Evolutionary conservation across 2,113 vertebrate genomes (phyloP).

Genomic region (Silurus asotus): DNA sequence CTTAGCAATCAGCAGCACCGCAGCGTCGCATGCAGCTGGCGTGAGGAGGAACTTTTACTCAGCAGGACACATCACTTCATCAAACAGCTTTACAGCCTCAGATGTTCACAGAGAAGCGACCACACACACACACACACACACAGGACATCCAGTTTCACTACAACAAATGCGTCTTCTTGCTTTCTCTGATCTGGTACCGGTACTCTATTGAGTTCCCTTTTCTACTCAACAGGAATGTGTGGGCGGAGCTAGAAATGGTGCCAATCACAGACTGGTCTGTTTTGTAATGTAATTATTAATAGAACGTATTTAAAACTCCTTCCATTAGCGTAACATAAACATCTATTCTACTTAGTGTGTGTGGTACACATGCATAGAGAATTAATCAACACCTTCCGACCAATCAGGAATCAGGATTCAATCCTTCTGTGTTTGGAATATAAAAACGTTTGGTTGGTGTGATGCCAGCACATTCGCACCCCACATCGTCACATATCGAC

Average conservation of each 20-base stretch:
- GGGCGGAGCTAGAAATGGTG: constrained; percentile 4
- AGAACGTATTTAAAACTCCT: no score
- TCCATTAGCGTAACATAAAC: no score
- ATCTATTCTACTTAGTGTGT: no score
- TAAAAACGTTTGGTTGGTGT: background rate
- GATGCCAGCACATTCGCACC: background rate
- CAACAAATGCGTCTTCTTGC: background rate
- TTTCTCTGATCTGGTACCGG: background rate
- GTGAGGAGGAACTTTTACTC: background rate
- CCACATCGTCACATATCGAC: no score
- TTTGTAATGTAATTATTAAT: no score
- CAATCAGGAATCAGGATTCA: no score
- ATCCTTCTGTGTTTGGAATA: no score
- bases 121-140: background rate
- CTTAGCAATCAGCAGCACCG: constrained; percentile 29
- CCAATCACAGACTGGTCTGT: background rate
- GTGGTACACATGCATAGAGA: no score
- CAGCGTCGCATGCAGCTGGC: constrained; percentile 15
- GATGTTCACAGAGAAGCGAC: background rate
- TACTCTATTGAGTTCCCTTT: background rate
- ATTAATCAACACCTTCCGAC: no score
- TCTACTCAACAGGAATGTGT: background rate
- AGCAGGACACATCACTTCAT: constrained; percentile 22
- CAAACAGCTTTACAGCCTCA: constrained; percentile 1
- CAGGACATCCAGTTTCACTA: no score